Evolutionary conservation across 2,113 vertebrate species (phyloP), one percentile per base, ranked within the genome.

Genomic region (Sigmodon hispidus): DNA sequence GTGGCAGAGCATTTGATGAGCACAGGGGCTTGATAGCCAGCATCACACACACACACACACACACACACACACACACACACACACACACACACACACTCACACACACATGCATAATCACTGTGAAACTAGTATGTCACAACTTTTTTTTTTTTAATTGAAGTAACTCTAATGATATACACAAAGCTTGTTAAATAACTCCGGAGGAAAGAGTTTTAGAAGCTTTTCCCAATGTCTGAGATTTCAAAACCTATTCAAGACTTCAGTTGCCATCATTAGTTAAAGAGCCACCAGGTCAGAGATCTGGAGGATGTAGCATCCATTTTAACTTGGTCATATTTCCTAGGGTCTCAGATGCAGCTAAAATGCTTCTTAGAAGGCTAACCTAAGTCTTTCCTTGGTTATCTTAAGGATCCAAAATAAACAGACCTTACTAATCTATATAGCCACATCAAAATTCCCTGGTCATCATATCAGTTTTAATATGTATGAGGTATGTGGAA

Each of bases 41-140:
- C 13, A 29, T 36, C 22, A 24, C 29, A 48, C 24, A 15, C 7
- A 77, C 50, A 55, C 50, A 11, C 50, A 34, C 6, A 36, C 76
- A 36, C 45, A 50, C 26, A 15, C 73, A 43, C 21, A 43, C 40
- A 24, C n/a, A 48, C 75, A 77, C 75, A 52, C 15, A 52, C 24
- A 48, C 72, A 36, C 31, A 52, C 48, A 52, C 43, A 29, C 6
- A 8, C 73, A 48, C 24, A 7, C 24, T 16, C 73, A 75, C 16
- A 31, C 22, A 76, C 73, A 50, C 31, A 77, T 15, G 17, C 75
- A 77, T 12, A 29, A 7, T 92, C 61, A 36, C 89, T 92, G 77
- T 93, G 50, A 93, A 94, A 91, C 24, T 87, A 89, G 50, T 69
- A 43, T 87, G 94, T 90, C 76, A 72, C 75, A 89, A 59, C 17